Percentiles rank a stretch among this genome's conserved stretches.
Evolutionary conservation across 1,140 invertebrate genomes (phyloP).

Genomic region (Drosophila persimilis): DNA sequence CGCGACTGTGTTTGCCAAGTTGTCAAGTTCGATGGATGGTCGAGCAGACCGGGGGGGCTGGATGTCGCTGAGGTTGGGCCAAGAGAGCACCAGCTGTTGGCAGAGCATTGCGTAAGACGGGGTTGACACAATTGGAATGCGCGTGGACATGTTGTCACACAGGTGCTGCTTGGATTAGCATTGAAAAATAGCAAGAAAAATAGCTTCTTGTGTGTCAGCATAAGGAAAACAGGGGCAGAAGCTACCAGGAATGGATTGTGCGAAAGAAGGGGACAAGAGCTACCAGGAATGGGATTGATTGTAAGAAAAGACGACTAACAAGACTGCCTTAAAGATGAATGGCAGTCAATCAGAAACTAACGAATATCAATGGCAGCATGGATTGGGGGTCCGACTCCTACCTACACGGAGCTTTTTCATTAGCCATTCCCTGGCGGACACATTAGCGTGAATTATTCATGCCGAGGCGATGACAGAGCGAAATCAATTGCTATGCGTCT

Average conservation of each 20-base stretch:
- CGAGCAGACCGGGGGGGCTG: background rate
- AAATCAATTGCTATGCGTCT: constrained; percentile 15
- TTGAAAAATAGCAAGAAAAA: constrained; percentile 51
- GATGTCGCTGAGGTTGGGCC: too few species aligned
- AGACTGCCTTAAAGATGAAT: constrained; percentile 8
- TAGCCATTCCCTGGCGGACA: constrained; percentile 40
- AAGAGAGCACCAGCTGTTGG: constrained; percentile 11
- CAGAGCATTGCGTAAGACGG: constrained; percentile 37
- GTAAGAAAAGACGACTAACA: constrained; percentile 13
- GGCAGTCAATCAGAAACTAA: constrained; percentile 26
- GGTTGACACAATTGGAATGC: constrained; percentile 49
- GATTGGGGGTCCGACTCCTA: background rate
- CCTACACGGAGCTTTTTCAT: constrained; percentile 38
- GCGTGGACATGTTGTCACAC: constrained; percentile 40
- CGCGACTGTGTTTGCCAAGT: constrained; percentile 36
- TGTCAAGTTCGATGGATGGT: constrained; percentile 49
- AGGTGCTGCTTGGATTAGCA: constrained; percentile 39
- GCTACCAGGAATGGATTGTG: background rate
- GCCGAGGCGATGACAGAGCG: constrained; percentile 7
- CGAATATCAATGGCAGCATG: constrained; percentile 12
- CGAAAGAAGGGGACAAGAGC: background rate
- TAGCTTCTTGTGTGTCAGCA: constrained; percentile 9
- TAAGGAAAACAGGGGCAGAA: background rate
- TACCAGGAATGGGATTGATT: background rate
- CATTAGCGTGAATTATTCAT: constrained; percentile 46